Conservation (phyloP, 2,113 vertebrate species). For the Maccullochella peelii region DNA sequence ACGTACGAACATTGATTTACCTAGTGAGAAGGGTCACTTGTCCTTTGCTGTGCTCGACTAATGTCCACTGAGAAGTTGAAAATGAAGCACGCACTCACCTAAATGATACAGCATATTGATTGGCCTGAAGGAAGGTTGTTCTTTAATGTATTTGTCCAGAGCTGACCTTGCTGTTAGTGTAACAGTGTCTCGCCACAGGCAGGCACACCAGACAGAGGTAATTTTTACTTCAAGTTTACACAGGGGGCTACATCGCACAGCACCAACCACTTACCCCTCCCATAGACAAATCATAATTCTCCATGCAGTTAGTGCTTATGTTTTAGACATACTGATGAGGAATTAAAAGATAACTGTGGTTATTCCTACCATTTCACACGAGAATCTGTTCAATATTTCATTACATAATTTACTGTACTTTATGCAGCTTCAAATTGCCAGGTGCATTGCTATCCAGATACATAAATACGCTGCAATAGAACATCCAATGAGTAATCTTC, state of each 20-base stretch:
- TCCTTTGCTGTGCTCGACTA: conserved; percentile 26
- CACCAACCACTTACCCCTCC: neutral
- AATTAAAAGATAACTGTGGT: neutral
- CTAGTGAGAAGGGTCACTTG: conserved; percentile 13
- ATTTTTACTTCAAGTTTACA: conserved; percentile 48
- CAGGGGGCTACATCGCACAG: conserved; percentile 14
- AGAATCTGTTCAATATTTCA: neutral
- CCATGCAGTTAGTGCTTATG: neutral
- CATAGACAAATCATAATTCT: neutral
- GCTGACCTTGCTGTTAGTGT: conserved; percentile 58
- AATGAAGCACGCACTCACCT: conserved; percentile 43
- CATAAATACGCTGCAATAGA: neutral
- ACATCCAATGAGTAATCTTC: neutral
- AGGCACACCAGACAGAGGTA: conserved; percentile 38
- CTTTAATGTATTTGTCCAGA: conserved; percentile 50
- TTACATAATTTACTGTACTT: neutral
- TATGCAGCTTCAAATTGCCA: neutral
- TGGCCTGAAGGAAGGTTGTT: conserved; percentile 53
- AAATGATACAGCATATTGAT: conserved; percentile 56
- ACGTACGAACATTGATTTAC: conserved; percentile 27
- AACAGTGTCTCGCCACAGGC: conserved; percentile 42
- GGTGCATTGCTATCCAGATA: neutral
- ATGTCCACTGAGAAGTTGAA: conserved; percentile 48
- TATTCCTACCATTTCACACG: neutral
- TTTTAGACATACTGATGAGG: neutral